A percentile compares a stretch with the other conserved stretches of the same genome.
phyloP scores from a whole-genome alignment of 2,797 vertebrate species.

The Fringilla coelebs region DNA sequence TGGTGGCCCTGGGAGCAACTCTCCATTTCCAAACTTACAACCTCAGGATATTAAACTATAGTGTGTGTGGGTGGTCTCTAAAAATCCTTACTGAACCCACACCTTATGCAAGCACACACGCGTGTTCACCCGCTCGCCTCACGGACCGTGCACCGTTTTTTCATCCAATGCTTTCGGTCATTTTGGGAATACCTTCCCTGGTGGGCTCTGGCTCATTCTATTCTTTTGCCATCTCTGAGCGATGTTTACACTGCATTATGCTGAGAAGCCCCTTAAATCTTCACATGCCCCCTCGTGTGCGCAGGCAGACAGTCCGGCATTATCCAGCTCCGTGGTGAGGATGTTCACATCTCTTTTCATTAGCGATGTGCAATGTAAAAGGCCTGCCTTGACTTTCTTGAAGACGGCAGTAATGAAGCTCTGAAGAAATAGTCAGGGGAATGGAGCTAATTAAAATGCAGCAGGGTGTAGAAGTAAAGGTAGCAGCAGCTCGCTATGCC shows the following conservation, averaged over 20 bases:
- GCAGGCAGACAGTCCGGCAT: background rate
- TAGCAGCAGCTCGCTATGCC: conserved; percentile 65
- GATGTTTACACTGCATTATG: background rate
- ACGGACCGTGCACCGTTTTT: rapidly evolving
- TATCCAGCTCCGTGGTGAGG: conserved; percentile 56
- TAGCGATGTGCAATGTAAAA: conserved; percentile 68
- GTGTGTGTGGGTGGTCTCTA: background rate
- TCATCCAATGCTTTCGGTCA: background rate
- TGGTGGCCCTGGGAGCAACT: background rate
- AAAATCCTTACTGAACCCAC: background rate
- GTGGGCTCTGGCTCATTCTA: background rate
- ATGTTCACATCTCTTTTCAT: conserved; percentile 71
- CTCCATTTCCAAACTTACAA: background rate
- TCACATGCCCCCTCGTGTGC: background rate
- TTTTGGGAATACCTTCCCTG: background rate
- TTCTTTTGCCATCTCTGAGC: background rate
- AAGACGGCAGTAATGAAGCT: conserved; percentile 76
- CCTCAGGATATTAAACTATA: background rate
- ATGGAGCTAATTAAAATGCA: conserved; percentile 85
- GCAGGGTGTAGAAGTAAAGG: conserved; percentile 75
- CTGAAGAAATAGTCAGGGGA: conserved; percentile 77
- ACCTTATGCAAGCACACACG: background rate
- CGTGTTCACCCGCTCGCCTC: rapidly evolving
- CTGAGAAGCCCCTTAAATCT: conserved; percentile 41
- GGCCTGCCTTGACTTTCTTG: conserved; percentile 68